These are phyloP conservation scores for Steatocranus sp. DNA, from an alignment of 2,797 vertebrate species.

Conservation along the genomic window DNA sequence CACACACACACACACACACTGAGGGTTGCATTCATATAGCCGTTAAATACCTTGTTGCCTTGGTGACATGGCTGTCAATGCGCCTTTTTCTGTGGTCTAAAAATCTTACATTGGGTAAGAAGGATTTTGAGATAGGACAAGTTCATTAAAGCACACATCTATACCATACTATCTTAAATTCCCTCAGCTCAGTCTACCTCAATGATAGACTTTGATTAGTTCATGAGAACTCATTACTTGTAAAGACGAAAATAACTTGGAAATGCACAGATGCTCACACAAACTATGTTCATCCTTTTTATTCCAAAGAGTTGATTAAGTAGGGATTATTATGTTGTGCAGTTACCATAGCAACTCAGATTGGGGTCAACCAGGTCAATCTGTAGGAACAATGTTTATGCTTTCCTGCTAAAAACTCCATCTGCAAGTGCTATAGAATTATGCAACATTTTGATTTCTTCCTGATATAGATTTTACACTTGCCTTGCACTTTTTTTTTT, in stretches of 20 bases:
- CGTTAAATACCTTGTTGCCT: not conserved
- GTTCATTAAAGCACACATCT: not conserved
- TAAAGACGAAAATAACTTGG: not conserved
- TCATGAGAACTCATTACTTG: not conserved
- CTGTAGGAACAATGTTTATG: conserved; percentile 36
- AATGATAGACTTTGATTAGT: not conserved
- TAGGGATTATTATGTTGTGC: conserved; percentile 42
- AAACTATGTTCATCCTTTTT: not conserved
- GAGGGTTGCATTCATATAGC: not conserved
- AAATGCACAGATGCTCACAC: not conserved
- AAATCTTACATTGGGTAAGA: not conserved
- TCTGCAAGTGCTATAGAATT: not conserved
- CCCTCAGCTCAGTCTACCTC: not conserved
- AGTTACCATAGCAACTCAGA: conserved; percentile 37
- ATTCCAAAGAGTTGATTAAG: conserved; percentile 23
- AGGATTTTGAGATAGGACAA: not conserved
- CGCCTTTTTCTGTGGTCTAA: not conserved
- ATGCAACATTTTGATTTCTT: not conserved
- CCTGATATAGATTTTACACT: not conserved
- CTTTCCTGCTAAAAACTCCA: not conserved
- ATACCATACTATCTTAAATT: not conserved
- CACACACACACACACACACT: not conserved
- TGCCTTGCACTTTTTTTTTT: not conserved
- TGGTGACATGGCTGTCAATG: not conserved
- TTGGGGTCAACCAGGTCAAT: conserved; percentile 36